Base-by-base conservation (phyloP, 2,797 vertebrate species). In the Crenuchus spilurus region DNA sequence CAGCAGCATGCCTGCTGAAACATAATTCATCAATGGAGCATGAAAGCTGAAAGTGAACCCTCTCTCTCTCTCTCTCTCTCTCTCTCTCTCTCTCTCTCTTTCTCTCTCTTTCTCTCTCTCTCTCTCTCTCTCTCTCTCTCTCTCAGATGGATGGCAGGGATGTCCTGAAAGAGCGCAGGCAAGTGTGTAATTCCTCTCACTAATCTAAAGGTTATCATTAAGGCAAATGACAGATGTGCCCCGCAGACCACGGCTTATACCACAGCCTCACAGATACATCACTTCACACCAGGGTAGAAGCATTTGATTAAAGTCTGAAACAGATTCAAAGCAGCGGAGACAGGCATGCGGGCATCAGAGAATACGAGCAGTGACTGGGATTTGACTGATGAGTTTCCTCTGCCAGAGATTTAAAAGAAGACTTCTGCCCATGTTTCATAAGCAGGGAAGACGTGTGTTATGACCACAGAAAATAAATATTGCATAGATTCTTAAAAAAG, bases 301-400 rank as follows among this genome's bases (percentile, higher is more conserved):
- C 67, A 60, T 78, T 75, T 73, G 64, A 81, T 81, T 75, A 70
- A 73, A 76, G 54, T 70, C 77, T 58, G 42, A 72, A 72, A 76
- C 22, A n/a, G 39, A 69, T 73, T 73, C 33, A 69, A 63, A 75
- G 76, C 70, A 75, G 77, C 44, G 24, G 63, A 61, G 67, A 78
- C 46, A 67, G 72, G 67, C 51, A 65, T 52, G 52, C 64, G 65
- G 64, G 55, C 68, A 75, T 63, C 74, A 70, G 69, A 16, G 73
- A 78, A 67, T 41, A 22, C 57, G 66, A 64, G 48, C 30, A 55
- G 4, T 33, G 52, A 72, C 51, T 58, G 49, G 51, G 28, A 74
- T 64, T 75, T 81, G 62, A 76, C 61, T 54, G 74, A 81, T 78
- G 52, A 75, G 62, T 73, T 78, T 49, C 65, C 48, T 66, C 55